phyloP scores from a whole-genome alignment of 2,888 invertebrate species.

The Dryobotodes eremita region DNA sequence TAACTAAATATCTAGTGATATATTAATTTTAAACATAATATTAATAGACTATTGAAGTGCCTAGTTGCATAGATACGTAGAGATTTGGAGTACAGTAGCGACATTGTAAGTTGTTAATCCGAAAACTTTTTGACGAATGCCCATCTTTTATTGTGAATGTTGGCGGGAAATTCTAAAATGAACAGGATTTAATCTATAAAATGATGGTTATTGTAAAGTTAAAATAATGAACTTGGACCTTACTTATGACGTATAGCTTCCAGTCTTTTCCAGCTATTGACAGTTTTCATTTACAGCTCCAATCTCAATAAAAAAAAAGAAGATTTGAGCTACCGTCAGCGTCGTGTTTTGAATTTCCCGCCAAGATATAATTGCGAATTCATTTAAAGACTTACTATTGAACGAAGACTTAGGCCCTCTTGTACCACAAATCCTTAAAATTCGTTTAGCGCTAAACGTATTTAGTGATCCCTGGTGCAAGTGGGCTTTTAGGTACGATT shows the following conservation, averaged over 20 bases:
- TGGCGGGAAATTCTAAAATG: constrained; percentile 20
- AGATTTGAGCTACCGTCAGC: neutral
- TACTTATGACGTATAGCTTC: neutral
- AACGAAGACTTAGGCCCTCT: neutral
- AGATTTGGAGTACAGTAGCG: constrained; percentile 50
- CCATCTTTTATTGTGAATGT: neutral
- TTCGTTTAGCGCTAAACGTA: neutral
- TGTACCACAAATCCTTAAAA: neutral
- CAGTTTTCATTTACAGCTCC: neutral
- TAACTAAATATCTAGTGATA: constrained; percentile 60
- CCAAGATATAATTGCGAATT: constrained; percentile 22
- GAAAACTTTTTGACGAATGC: constrained; percentile 7
- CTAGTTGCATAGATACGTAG: constrained; percentile 76
- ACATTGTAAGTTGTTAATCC: constrained; percentile 35
- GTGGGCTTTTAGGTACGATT: neutral
- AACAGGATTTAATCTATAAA: neutral
- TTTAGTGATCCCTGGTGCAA: constrained; percentile 1
- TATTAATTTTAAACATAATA: constrained; percentile 61
- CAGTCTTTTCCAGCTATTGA: neutral
- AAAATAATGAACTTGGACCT: neutral
- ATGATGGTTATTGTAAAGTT: neutral
- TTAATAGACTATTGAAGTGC: constrained; percentile 78
- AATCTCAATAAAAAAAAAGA: neutral
- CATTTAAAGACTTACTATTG: neutral
- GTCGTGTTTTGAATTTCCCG: constrained; percentile 4